Evolutionary conservation across 2,797 vertebrate species (phyloP).

Genomic region (Cossypha caffra): DNA sequence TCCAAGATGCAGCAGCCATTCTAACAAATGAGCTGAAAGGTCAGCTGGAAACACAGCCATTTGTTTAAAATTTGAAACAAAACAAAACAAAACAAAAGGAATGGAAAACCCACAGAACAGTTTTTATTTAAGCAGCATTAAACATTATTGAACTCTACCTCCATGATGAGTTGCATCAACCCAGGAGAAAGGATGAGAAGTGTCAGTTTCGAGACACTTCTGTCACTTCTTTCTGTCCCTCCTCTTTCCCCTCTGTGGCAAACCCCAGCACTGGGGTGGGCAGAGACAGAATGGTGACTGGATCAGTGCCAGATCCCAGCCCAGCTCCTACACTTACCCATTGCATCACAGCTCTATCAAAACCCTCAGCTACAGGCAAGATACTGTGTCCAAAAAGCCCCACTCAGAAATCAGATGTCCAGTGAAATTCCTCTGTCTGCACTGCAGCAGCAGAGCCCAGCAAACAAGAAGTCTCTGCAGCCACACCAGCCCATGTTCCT

Average conservation of each 20-base stretch:
- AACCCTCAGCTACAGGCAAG: not conserved
- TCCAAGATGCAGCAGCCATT: slow-evolving; percentile 31
- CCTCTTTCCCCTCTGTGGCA: not conserved
- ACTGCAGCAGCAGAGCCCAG: not conserved
- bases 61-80: not conserved
- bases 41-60: slow-evolving; percentile 8
- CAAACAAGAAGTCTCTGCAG: not conserved
- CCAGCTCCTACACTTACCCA: not conserved
- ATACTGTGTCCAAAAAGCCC: not conserved
- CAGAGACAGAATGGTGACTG: not conserved
- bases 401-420: not conserved
- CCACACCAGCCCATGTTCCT: fast-evolving
- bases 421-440: not conserved
- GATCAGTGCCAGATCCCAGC: not conserved
- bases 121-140: not conserved
- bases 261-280: not conserved
- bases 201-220: not conserved
- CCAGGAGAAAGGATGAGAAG: not conserved
- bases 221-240: not conserved
- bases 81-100: not conserved
- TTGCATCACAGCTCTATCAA: not conserved
- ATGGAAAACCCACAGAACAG: not conserved
- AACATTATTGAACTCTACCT: not conserved
- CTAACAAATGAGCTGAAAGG: slow-evolving; percentile 45
- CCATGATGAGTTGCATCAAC: not conserved